phyloP scores from a whole-genome alignment of 2,888 invertebrate species.

The Liodrosophila aerea region DNA sequence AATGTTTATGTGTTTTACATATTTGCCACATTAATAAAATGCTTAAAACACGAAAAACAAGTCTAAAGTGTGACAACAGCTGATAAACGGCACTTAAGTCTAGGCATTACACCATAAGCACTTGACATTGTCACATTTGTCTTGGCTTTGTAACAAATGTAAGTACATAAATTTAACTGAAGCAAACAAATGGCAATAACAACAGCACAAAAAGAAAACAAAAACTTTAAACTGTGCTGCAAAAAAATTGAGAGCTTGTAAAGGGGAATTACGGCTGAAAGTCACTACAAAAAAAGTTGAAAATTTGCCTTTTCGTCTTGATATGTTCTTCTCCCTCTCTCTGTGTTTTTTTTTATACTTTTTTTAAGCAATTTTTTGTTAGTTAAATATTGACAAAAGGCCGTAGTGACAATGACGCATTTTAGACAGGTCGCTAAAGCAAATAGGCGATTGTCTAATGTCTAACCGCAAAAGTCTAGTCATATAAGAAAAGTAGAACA shows the following conservation, averaged over 20 bases:
- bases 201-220: slow-evolving; percentile 23
- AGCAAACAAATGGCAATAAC: slow-evolving; percentile 34
- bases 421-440: slow-evolving; percentile 63
- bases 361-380: slow-evolving; percentile 27
- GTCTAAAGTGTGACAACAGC: too few relatives aligned
- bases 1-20: neutral
- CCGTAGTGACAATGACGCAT: slow-evolving; percentile 66
- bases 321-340: slow-evolving; percentile 15
- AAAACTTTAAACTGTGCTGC: slow-evolving; percentile 14
- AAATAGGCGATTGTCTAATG: slow-evolving; percentile 63
- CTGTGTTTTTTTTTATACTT: slow-evolving; percentile 2
- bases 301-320: slow-evolving; percentile 45
- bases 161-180: slow-evolving; percentile 32
- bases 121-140: slow-evolving; percentile 44
- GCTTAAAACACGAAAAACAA: too few relatives aligned
- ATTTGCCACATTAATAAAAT: slow-evolving; percentile 6
- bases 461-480: slow-evolving; percentile 55
- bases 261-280: slow-evolving; percentile 30
- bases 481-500: slow-evolving; percentile 70
- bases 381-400: slow-evolving; percentile 59
- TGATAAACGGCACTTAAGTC: too few relatives aligned
- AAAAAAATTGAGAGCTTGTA: slow-evolving; percentile 17
- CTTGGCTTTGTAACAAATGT: slow-evolving; percentile 43
- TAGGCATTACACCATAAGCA: slow-evolving; percentile 30
- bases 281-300: slow-evolving; percentile 40